Evolutionary conservation across 2,888 invertebrate species (phyloP).

Genomic region (Scaptomyza polygonia): DNA sequence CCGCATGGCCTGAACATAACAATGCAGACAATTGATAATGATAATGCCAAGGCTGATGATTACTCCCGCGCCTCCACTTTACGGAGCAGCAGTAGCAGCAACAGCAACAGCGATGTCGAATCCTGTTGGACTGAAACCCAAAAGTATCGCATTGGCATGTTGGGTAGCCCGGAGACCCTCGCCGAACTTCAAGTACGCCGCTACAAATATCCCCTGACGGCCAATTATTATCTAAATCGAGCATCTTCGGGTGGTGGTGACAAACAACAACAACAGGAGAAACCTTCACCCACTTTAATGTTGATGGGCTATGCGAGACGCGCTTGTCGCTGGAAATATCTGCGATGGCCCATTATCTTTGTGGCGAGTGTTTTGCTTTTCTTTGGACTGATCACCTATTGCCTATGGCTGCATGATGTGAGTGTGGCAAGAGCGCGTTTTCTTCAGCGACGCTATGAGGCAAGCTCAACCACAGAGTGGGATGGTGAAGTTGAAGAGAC

Average conservation of each 20-base stretch:
- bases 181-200: conserved; percentile 81
- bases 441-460: conserved; percentile 69
- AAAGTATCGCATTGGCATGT: conserved; percentile 77
- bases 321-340: conserved; percentile 78
- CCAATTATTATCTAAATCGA: conserved; percentile 77
- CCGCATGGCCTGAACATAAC: conserved; percentile 80
- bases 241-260: background rate
- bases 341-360: conserved; percentile 81
- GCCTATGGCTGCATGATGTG: conserved; percentile 81
- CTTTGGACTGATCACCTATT: conserved; percentile 81
- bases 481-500: conserved; percentile 34
- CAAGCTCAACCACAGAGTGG: conserved; percentile 39
- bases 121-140: conserved; percentile 63
- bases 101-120: conserved; percentile 41
- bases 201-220: conserved; percentile 79
- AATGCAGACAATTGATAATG: conserved; percentile 71
- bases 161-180: conserved; percentile 75
- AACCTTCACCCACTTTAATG: conserved; percentile 65
- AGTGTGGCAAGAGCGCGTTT: conserved; percentile 78
- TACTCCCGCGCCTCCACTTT: conserved; percentile 70
- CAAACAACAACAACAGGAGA: conserved; percentile 35
- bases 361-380: conserved; percentile 77
- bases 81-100: conserved; percentile 61
- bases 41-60: conserved; percentile 42
- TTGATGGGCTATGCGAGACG: conserved; percentile 64